Base-by-base conservation (phyloP, 2,797 vertebrate species). In the Pygocentrus nattereri region DNA sequence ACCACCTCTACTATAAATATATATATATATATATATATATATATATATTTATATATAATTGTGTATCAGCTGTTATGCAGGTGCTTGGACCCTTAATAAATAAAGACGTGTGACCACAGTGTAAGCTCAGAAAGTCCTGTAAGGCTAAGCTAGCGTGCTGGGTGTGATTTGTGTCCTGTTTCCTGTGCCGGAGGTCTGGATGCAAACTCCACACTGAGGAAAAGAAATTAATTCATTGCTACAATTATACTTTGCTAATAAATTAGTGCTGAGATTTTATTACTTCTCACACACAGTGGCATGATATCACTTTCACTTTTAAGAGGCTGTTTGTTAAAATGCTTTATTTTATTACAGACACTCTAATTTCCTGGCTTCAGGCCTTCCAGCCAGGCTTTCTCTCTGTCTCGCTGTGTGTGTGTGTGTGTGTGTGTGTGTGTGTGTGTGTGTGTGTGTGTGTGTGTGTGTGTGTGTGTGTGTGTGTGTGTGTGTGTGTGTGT, bases 221-320 rank as follows among this genome's bases (percentile, higher is more conserved):
- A 73, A 72, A 84, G 70, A 83, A 91, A 94, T 93, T 88, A 91
- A 94, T 94, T 92, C 78, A 92, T 87, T 90, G 89, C 88, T 85
- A 88, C 89, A 89, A 93, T 94, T 93, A 92, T 89, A 90, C 88
- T 86, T 85, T 69, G 81, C 89, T 92, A 92, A 93, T 94, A 94
- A 93, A 94, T 93, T 86, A 89, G 82, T 87, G 59, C 87, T 75
- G 89, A 83, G 88, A 84, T 90, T 91, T 93, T 92, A 94, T 94
- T 92, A 89, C 86, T 67, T 85, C 90, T 92, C 93, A 91, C 88
- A 90, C 91, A 89, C 91, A 91, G 91, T 50, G 87, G 87, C 86
- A 88, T 80, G 47, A 85, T 84, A 92, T 94, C 90, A 86, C 90
- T 89, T 92, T 91, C 91, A 87, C 86, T 89, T 90, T 88, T 88